Conservation (phyloP, 2,113 vertebrate genomes). For the Elephas maximus region DNA sequence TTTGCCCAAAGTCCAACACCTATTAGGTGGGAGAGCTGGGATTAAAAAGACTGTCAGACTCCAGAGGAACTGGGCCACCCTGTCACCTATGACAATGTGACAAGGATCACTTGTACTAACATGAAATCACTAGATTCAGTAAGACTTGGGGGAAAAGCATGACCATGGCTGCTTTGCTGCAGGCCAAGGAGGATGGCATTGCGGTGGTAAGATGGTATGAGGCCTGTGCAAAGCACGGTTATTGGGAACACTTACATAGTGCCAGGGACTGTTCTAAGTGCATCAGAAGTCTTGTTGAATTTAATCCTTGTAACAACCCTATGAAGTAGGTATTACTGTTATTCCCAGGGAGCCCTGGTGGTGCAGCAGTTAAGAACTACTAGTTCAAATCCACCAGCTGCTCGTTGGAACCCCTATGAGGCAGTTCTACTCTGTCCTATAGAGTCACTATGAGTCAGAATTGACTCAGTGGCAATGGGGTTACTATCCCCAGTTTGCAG, state of each 20-base stretch:
- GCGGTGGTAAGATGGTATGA: neutral
- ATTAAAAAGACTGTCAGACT: neutral
- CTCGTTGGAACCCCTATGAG: neutral
- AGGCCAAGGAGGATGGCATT: slow-evolving; percentile 8
- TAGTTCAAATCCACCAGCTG: neutral
- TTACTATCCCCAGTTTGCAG: neutral
- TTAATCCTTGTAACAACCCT: slow-evolving; percentile 13
- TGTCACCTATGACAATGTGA: neutral
- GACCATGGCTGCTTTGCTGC: neutral
- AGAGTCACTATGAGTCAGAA: too few species aligned
- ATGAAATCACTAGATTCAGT: neutral
- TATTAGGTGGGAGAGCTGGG: neutral
- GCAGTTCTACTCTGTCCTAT: too few species aligned
- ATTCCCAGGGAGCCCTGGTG: too few species aligned
- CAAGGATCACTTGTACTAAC: neutral
- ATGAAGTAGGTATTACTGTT: too few species aligned
- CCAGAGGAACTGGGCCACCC: neutral
- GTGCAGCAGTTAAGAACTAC: too few species aligned
- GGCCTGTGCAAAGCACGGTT: neutral
- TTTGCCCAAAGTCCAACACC: neutral
- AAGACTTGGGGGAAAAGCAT: neutral
- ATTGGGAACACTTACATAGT: neutral
- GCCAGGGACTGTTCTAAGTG: neutral
- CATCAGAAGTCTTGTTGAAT: neutral
- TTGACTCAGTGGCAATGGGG: too few species aligned